Base-by-base conservation (phyloP, 2,113 vertebrate genomes). In the Micronisus gabar region DNA sequence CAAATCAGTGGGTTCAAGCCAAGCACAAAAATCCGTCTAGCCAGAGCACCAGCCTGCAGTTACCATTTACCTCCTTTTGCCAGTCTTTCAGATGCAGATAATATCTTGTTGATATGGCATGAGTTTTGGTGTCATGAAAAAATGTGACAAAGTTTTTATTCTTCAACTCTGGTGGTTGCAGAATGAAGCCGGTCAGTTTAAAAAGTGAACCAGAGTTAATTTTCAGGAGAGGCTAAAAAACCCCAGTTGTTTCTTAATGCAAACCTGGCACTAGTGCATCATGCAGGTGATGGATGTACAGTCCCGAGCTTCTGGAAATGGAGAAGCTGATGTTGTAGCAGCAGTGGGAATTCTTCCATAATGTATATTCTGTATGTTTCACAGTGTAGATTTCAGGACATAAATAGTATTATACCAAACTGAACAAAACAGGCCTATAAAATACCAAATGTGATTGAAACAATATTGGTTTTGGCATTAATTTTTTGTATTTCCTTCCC, bases 1-100 rank as follows among this genome's bases (percentile, higher is more conserved):
- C 73, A 91, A 91, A 92, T 90, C 84, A 86, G 45, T 58, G 62
- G 70, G 74, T 85, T 95, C 86, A 76, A 73, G 68, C 86, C 89
- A 95, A 82, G 83, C 76, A 81, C 81, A 93, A n/a, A 87, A 93
- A 50, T 87, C 78, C 80, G 36, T 68, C 73, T 62, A 38, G 40
- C 53, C 1, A 0, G 50, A 71, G 68, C 76, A 79, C 74, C 56
- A 72, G 36, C 58, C 58, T 72, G 73, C 70, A 72, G 26, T 75
- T 75, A 59, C 47, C 32, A 62, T 65, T 89, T 32, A 50, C 40
- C 38, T 89, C 65, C 65, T 93, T 83, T 73, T 90, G 56, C 38
- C 61, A 67, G 23, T 74, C 75, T 74, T 83, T 93, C 41, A 84
- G 80, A 65, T 22, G 34, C 40, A 83, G 48, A 20, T 59, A 76